Evolutionary conservation across 2,113 vertebrate genomes (phyloP), one percentile per base, ranked within the genome.

Genomic region (Pelodiscus sinensis): DNA sequence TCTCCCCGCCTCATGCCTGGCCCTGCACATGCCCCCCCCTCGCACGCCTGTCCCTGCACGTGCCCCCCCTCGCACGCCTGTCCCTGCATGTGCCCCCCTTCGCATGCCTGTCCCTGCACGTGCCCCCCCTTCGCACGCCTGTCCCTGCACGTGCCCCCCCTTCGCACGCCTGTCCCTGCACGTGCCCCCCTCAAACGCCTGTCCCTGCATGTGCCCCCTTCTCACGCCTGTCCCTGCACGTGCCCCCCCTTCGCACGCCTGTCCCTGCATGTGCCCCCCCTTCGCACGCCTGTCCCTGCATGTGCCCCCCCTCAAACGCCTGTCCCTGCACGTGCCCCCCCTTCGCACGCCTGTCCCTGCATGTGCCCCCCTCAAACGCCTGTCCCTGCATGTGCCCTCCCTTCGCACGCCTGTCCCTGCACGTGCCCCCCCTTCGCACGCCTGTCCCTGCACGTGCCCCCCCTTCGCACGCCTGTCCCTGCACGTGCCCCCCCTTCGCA

Each of bases 11-110:
- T 87, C 92, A 87, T 93, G 12, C 89, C 86, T 85, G 92, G 92
- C 85, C 84, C 93, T 79, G 82, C 79, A 91, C 18, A 24, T 18
- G 94, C 96, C 97, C 96, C 93, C n/a, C n/a, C n/a, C n/a, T n/a
- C n/a, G n/a, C 95, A 97, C 95, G 88, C 96, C 94, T 95, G 88
- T 95, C 13, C 11, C 51, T 16, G 82, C 81, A 88, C 90, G 62
- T 82, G 62, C n/a, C n/a, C n/a, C 68, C 24, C 60, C 91, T n/a
- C n/a, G n/a, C n/a, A n/a, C n/a, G n/a, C n/a, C n/a, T n/a, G n/a
- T n/a, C n/a, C n/a, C n/a, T n/a, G n/a, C n/a, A n/a, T n/a, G n/a
- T n/a, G n/a, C n/a, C n/a, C n/a, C n/a, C n/a, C n/a, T n/a, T n/a
- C n/a, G n/a, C n/a, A n/a, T 35, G 27, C 60, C 38, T 86, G 38